Conservation (phyloP, 2,113 vertebrate species). For the Limanda limanda region DNA sequence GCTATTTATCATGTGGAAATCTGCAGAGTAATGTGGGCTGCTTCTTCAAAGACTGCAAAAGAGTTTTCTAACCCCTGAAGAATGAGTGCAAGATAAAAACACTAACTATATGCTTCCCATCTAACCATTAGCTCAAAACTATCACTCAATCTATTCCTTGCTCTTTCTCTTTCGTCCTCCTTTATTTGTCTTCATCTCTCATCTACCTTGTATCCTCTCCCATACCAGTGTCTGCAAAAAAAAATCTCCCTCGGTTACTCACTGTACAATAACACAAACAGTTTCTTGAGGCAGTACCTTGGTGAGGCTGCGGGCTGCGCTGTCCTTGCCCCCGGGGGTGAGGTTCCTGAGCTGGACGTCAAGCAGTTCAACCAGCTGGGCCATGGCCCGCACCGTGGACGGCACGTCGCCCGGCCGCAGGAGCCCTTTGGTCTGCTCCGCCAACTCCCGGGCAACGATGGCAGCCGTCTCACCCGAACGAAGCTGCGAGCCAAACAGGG, state of each 20-base stretch:
- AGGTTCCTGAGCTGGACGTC: conserved; percentile 96
- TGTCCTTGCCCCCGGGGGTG: conserved; percentile 97
- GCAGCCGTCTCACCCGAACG: conserved; percentile 96
- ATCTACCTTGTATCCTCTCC: conserved; percentile 3
- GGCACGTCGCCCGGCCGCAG: conserved; percentile 94
- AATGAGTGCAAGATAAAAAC: conserved; percentile 34
- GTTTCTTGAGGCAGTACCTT: conserved; percentile 83
- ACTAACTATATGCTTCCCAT: conserved; percentile 27
- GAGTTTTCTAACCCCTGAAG: conserved; percentile 34
- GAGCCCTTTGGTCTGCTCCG: conserved; percentile 92
- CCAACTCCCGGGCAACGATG: conserved; percentile 94
- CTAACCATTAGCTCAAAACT: conserved; percentile 27
- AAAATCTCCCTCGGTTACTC: conserved; percentile 28
- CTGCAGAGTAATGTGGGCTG: conserved; percentile 19
- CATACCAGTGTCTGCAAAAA: conserved; percentile 1
- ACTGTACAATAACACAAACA: too few species aligned
- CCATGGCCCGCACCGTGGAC: conserved; percentile 95
- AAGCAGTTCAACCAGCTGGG: conserved; percentile 94
- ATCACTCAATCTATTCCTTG: conserved; percentile 13
- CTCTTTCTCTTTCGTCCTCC: conserved; percentile 6
- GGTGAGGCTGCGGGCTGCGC: conserved; percentile 94
- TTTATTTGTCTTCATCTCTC: not conserved
- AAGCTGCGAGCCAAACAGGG: conserved; percentile 83
- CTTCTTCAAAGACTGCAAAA: conserved; percentile 47
- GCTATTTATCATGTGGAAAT: conserved; percentile 49